Percentiles rank a stretch among this genome's conserved stretches.
These are phyloP conservation scores for Bradypodion pumilum DNA, from an alignment of 2,797 vertebrate species.

Conservation along the genomic window DNA sequence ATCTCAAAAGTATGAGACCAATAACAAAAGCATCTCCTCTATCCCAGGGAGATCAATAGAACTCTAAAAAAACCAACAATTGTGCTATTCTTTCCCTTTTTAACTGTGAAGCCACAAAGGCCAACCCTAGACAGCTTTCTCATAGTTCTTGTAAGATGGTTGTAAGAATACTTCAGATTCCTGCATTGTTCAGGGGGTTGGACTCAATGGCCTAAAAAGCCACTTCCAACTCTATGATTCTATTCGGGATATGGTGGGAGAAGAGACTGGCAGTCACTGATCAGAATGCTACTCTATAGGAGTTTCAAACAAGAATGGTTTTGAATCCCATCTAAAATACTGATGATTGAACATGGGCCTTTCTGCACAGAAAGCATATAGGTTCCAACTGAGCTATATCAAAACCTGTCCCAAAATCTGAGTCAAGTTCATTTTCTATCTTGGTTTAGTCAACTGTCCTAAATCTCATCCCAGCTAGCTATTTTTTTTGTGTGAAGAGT, in stretches of 20 bases:
- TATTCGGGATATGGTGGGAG: too few species aligned
- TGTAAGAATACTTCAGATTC: too few species aligned
- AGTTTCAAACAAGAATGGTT: not conserved
- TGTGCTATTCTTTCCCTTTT: not conserved
- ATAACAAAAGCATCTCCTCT: not conserved
- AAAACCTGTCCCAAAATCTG: too few species aligned
- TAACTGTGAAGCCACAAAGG: not conserved
- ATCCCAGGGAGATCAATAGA: not conserved
- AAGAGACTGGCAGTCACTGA: not conserved
- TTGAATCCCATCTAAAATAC: not conserved
- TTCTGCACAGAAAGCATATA: not conserved
- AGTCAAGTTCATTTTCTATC: too few species aligned
- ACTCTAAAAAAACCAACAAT: not conserved
- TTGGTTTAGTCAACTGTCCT: too few species aligned
- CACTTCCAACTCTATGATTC: too few species aligned
- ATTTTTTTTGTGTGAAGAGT: too few species aligned
- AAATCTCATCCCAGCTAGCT: too few species aligned
- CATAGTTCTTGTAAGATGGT: not conserved
- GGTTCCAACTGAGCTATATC: too few species aligned
- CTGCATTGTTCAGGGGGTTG: too few species aligned
- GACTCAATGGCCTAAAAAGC: too few species aligned
- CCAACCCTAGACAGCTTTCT: not conserved
- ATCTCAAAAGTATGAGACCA: not conserved
- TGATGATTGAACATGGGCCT: not conserved
- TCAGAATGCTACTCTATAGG: not conserved